Evolutionary conservation across 2,888 invertebrate genomes (phyloP).

Genomic region (Esperia sulphurella): DNA sequence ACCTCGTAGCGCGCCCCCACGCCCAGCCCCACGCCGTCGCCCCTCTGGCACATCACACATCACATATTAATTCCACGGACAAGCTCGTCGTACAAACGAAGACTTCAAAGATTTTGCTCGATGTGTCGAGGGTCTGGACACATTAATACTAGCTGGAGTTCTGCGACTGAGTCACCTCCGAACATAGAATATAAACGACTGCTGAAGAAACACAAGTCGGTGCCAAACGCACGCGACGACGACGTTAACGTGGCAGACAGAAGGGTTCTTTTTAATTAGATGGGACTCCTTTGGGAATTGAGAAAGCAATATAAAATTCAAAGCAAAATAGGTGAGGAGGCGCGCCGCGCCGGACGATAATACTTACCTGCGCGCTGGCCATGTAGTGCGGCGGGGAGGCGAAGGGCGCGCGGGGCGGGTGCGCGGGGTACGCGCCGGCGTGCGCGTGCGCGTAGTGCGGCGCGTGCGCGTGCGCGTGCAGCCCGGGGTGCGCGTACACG

Average conservation of each 20-base stretch:
- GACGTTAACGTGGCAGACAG: too few species aligned
- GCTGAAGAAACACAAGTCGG: too few species aligned
- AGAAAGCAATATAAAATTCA: too few species aligned
- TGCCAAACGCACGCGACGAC: too few species aligned
- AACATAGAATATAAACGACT: too few species aligned
- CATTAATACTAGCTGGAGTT: too few species aligned
- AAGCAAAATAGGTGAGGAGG: neutral
- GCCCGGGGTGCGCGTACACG: constrained; percentile 55
- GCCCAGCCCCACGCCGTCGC: constrained; percentile 54
- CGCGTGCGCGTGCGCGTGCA: constrained; percentile 52
- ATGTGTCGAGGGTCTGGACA: too few species aligned
- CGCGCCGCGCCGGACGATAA: neutral
- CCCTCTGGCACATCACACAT: constrained; percentile 34
- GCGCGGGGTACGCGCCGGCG: constrained; percentile 61
- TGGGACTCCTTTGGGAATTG: too few species aligned
- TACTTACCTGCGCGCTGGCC: constrained; percentile 53
- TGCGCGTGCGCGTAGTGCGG: constrained; percentile 59
- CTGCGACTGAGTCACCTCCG: too few species aligned
- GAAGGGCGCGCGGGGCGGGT: constrained; percentile 28
- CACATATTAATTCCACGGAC: neutral
- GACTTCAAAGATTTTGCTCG: too few species aligned
- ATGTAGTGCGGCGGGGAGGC: constrained; percentile 37
- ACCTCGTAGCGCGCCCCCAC: constrained; percentile 56
- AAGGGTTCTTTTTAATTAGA: too few species aligned
- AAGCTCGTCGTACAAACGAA: neutral